Evolutionary conservation across 2,888 invertebrate species (phyloP).

Genomic region (Plebejus argus): DNA sequence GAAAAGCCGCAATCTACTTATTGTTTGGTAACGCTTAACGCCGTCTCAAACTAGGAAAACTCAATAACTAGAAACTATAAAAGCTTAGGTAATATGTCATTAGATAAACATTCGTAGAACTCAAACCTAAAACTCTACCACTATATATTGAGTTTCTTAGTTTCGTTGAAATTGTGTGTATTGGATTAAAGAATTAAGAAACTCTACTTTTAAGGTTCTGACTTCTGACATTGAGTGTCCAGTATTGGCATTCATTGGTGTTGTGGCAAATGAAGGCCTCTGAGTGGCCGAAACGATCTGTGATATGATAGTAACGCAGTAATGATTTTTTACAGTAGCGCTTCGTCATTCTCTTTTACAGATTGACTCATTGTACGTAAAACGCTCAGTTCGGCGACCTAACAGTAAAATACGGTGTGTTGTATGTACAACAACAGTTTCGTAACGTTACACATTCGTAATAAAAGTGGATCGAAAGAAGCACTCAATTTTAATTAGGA

Average conservation of each 20-base stretch:
- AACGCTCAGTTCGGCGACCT: constrained; percentile 17
- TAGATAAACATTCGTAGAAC: too few relatives aligned
- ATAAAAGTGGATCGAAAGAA: constrained; percentile 17
- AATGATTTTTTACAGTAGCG: constrained; percentile 12
- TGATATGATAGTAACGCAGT: constrained; percentile 20
- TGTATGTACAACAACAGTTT: constrained; percentile 7
- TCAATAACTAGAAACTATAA: too few relatives aligned
- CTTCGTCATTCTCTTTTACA: constrained; percentile 14
- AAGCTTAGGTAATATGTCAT: too few relatives aligned
- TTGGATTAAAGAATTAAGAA: background rate
- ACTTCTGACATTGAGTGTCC: background rate
- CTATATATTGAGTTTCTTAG: background rate
- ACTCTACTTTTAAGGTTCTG: background rate
- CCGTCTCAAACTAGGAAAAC: too few relatives aligned
- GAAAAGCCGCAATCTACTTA: too few relatives aligned
- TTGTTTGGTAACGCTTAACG: too few relatives aligned
- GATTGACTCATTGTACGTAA: constrained; percentile 16
- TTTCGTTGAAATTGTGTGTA: background rate
- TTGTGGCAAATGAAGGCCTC: background rate
- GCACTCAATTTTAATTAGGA: background rate
- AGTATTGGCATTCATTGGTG: background rate
- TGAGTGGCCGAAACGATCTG: background rate
- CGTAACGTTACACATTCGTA: constrained; percentile 11
- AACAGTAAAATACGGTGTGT: constrained; percentile 14
- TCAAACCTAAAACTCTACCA: background rate